phyloP scores from a whole-genome alignment of 2,888 invertebrate genomes.

The Mesoligia furuncula region DNA sequence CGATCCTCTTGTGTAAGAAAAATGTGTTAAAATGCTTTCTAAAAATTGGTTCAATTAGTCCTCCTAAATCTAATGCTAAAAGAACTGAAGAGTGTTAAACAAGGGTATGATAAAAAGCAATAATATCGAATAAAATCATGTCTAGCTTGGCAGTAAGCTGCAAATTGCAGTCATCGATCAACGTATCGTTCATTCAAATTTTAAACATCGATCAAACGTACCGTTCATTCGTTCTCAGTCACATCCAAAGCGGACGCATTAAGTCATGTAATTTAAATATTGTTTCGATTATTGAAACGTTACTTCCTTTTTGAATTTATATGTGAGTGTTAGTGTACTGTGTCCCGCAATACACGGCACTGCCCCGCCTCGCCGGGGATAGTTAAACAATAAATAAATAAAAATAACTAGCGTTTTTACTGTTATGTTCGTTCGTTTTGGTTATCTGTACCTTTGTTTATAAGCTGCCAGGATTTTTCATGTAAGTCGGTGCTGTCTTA shows the following conservation, averaged over 20 bases:
- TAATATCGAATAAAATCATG: background rate
- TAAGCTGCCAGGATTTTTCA: slow-evolving; percentile 79
- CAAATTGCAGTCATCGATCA: background rate
- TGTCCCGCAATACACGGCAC: slow-evolving; percentile 84
- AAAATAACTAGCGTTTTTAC: slow-evolving; percentile 70
- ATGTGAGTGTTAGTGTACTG: slow-evolving; percentile 84
- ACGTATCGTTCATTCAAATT: background rate
- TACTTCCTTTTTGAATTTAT: slow-evolving; percentile 88
- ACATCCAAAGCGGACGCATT: slow-evolving; percentile 42
- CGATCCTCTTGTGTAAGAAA: background rate
- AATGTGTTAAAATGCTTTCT: background rate
- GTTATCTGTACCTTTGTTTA: slow-evolving; percentile 48
- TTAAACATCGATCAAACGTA: background rate
- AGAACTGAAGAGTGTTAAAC: background rate
- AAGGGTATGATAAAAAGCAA: background rate
- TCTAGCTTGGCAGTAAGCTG: background rate
- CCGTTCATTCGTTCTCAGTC: slow-evolving; percentile 18
- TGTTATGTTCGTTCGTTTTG: slow-evolving; percentile 58
- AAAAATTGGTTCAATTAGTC: background rate
- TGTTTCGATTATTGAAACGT: slow-evolving; percentile 85
- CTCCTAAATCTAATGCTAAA: background rate
- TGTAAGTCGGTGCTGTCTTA: slow-evolving; percentile 75
- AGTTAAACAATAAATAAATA: slow-evolving; percentile 88
- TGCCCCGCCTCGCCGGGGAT: slow-evolving; percentile 80
- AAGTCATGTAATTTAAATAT: slow-evolving; percentile 73